These are phyloP conservation scores for Paraplagusia blochii DNA, from an alignment of 2,113 vertebrate species.

Conservation along the genomic window DNA sequence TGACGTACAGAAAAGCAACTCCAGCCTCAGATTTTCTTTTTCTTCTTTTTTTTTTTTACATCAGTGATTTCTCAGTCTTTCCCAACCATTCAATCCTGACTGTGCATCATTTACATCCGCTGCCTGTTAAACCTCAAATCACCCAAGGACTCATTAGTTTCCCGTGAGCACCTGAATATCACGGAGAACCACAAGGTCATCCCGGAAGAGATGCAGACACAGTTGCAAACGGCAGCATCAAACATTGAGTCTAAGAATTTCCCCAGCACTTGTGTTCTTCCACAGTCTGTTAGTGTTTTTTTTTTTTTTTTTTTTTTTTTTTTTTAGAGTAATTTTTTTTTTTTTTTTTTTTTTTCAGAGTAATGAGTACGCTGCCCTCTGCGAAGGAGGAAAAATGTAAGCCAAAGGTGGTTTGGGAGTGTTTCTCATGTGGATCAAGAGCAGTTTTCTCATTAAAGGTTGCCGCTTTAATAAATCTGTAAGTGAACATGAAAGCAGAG, in stretches of 20 bases:
- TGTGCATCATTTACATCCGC: conserved; percentile 4
- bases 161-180: conserved; percentile 21
- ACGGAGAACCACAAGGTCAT: conserved; percentile 43
- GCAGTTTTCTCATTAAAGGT: conserved; percentile 63
- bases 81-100: too few relatives aligned
- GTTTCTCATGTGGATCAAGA: conserved; percentile 56
- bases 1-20: conserved; percentile 39
- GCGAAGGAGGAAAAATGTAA: not conserved
- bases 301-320: conserved; percentile 7
- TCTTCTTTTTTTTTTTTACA: not conserved
- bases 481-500: conserved; percentile 50
- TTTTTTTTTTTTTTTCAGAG: conserved; percentile 30
- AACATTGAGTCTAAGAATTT: conserved; percentile 35
- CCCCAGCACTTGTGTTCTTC: conserved; percentile 2
- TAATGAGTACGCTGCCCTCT: conserved; percentile 29
- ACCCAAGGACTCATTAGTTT: conserved; percentile 22
- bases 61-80: too few relatives aligned
- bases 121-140: conserved; percentile 14
- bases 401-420: conserved; percentile 52
- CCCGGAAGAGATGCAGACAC: conserved; percentile 22
- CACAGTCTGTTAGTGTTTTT: not conserved
- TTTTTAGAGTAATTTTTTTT: conserved; percentile 37
- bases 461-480: conserved; percentile 46
- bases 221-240: conserved; percentile 14
- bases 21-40: conserved; percentile 38